Percentiles rank a stretch among this genome's conserved stretches.
Evolutionary conservation across 2,113 vertebrate species (phyloP).

Genomic region (Uria lomvia): DNA sequence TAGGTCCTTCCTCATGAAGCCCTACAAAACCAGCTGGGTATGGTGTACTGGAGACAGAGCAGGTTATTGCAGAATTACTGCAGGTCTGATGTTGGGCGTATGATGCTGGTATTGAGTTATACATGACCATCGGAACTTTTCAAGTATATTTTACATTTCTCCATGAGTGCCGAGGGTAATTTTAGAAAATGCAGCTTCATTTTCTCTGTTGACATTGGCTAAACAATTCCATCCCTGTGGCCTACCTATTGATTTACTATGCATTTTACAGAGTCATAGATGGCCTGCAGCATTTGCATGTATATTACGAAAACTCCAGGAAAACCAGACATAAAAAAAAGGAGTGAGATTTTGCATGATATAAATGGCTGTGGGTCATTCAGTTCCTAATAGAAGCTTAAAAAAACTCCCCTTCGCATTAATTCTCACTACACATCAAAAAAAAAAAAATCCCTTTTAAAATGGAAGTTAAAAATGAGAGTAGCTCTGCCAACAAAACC

Average conservation of each 20-base stretch:
- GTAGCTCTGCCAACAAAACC: neutral
- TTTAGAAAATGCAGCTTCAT: neutral
- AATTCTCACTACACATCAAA: neutral
- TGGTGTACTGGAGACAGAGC: fast-evolving
- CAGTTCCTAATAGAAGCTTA: neutral
- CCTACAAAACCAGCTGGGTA: too few species aligned
- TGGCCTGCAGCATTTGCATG: neutral
- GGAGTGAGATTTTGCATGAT: neutral
- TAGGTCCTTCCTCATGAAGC: neutral
- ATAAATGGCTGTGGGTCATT: neutral
- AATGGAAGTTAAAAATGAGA: neutral
- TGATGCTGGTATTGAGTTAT: fast-evolving
- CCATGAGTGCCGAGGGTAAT: neutral
- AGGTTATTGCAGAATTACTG: neutral
- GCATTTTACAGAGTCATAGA: neutral
- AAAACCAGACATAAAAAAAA: neutral
- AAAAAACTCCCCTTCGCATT: neutral
- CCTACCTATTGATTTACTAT: neutral
- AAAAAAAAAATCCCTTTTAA: neutral
- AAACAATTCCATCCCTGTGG: neutral
- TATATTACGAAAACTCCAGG: neutral
- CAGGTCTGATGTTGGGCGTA: too few species aligned
- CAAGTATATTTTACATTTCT: neutral
- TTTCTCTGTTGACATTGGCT: neutral
- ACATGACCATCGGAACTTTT: neutral